Percentiles rank a stretch among this genome's conserved stretches.
Conservation (phyloP, 64 coral and sea anemone genomes). For the Trachythela sp. region DNA sequence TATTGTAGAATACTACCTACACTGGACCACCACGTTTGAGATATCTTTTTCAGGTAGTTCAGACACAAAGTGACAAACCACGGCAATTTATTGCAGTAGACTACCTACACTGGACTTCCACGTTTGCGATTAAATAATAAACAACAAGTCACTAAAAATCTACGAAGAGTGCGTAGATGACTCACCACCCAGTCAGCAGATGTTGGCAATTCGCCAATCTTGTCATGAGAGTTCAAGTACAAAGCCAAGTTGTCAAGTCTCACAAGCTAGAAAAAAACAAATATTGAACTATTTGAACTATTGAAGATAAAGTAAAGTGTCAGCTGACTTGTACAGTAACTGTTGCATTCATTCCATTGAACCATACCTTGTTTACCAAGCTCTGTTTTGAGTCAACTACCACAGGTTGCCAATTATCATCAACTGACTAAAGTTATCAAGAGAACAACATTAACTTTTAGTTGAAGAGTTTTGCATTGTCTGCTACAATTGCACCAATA, state of each 20-base stretch:
- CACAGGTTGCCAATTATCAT: constrained; percentile 56
- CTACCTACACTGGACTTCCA: neutral
- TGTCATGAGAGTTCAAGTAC: constrained; percentile 64
- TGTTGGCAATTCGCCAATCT: constrained; percentile 54
- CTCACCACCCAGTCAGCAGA: constrained; percentile 64
- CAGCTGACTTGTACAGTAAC: too few relatives aligned
- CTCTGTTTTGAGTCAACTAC: constrained; percentile 40
- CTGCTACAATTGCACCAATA: too few relatives aligned
- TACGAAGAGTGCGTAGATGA: neutral
- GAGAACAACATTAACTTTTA: neutral
- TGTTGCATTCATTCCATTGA: too few relatives aligned
- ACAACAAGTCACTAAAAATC: too few relatives aligned
- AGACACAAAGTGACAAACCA: too few relatives aligned
- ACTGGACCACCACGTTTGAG: too few relatives aligned
- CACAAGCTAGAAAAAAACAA: constrained; percentile 44
- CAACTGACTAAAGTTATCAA: constrained; percentile 39
- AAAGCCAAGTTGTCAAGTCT: constrained; percentile 55
- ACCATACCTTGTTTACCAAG: constrained; percentile 63
- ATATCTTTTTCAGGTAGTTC: too few relatives aligned
- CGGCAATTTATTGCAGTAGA: too few relatives aligned
- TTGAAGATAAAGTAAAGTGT: neutral
- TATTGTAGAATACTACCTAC: too few relatives aligned
- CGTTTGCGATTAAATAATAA: too few relatives aligned
- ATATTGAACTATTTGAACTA: too few relatives aligned
- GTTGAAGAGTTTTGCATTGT: too few relatives aligned